Evolutionary conservation across 2,888 invertebrate genomes (phyloP), one percentile per base, ranked within the genome.

Genomic region (Acanthopleura granulata): DNA sequence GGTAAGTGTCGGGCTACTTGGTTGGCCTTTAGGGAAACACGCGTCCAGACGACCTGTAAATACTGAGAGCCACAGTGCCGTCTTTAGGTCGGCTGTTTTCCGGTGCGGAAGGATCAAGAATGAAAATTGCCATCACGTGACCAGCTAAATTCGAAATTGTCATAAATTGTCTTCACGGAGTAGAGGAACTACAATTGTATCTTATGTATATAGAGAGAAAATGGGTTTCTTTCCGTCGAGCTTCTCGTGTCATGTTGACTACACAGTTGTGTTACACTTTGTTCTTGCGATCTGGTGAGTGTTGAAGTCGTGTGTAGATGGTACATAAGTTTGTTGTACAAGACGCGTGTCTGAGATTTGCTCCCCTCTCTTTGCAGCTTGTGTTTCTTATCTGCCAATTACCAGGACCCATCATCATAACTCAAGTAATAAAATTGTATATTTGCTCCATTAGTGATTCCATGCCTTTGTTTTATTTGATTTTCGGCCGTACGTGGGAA

Each of bases 391-490:
- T 15, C 22, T 66, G 4, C 66, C 66, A 66, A 66, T 6, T 22
- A 6, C 12, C 57, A n/a, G n/a, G 57, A 57, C 57, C 22, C 57
- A 57, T 57, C 57, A n/a, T 22, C 57, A 57, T 6, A 57, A n/a
- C 57, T 40, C 40, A 40, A 40, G 40, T n/a, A 57, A 66, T 66
- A 66, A 66, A 66, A 25, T 27, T 66, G 66, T 66, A 66, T 66
- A 66, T 66, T 66, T 22, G 66, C 29, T 22, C 66, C 66, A 66
- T 27, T 22, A 66, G 16, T 12, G 18, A 57, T 3, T 22, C 12
- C 22, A n/a, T 57, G 18, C 12, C 57, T 57, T 57, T 40, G 40
- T n/a, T n/a, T n/a, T n/a, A n/a, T n/a, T n/a, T n/a, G n/a, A n/a
- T n/a, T n/a, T n/a, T n/a, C n/a, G n/a, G n/a, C n/a, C n/a, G n/a